Evolutionary conservation across 2,888 invertebrate genomes (phyloP), one percentile per base, ranked within the genome.

Genomic region (Synergus itoensis): DNA sequence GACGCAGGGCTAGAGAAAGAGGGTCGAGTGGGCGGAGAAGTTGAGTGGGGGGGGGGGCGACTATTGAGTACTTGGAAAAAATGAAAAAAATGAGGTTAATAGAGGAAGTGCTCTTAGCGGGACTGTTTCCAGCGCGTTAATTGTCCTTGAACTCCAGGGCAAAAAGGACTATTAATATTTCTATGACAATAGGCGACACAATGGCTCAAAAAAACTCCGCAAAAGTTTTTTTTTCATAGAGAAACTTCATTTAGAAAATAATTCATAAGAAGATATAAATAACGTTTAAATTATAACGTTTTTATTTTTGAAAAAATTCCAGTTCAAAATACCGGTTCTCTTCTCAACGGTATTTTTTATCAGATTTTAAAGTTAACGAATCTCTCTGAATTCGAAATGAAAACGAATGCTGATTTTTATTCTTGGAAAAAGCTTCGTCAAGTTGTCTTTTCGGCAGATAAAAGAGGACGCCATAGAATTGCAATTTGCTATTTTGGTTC

Each of bases 31-130:
- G 43, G 21, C 12, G 67, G 8, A 41, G 36, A 0, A 18, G 18
- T 41, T 1, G 12, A 41, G 12, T 7, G 36, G n/a, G 18, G 21
- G 14, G 18, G 16, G 21, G 14, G 45, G 9, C 9, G 40, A 40
- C 48, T 53, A 28, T 48, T 36, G n/a, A 73, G 53, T 53, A 28
- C 73, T 53, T 9, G 28, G 73, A 18, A 53, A 69, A 73, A 73
- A 73, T 11, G n/a, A n/a, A 18, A 73, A 69, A 57, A 73, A n/a
- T 73, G 48, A 53, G 48, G 53, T 73, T 73, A 73, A 73, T 53
- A 53, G 73, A 73, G 43, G 53, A 73, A 73, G 53, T 53, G 73
- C 73, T 73, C 53, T 73, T 53, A 53, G 28, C 28, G 28, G 62
- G 14, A 62, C 28, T 62, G 73, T 73, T 73, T 73, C 28, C 64